phyloP scores from a whole-genome alignment of 2,888 invertebrate genomes.

The Mamestra brassicae region DNA sequence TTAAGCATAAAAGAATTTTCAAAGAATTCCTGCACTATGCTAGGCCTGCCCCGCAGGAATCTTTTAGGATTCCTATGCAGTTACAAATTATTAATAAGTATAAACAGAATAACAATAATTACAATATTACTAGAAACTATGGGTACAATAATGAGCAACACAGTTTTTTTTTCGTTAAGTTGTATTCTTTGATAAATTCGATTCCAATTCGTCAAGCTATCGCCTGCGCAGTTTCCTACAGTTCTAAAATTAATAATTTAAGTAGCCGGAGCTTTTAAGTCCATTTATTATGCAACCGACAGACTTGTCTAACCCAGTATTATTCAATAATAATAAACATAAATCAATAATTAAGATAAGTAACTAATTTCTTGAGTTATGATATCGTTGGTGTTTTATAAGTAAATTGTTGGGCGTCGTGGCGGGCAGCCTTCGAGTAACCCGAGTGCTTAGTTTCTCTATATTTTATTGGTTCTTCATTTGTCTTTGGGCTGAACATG shows the following conservation, averaged over 20 bases:
- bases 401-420: constrained; percentile 21
- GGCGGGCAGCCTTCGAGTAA: not conserved
- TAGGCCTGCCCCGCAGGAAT: too few species aligned
- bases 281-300: constrained; percentile 46
- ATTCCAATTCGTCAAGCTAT: not conserved
- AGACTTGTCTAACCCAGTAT: constrained; percentile 44
- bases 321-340: constrained; percentile 58
- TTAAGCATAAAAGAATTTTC: too few species aligned
- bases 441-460: not conserved
- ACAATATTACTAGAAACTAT: too few species aligned
- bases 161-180: too few species aligned
- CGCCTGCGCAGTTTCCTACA: constrained; percentile 15
- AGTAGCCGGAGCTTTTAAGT: constrained; percentile 21
- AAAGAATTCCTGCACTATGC: too few species aligned
- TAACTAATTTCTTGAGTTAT: constrained; percentile 58
- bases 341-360: constrained; percentile 63
- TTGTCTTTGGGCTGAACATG: not conserved
- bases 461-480: constrained; percentile 1
- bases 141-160: too few species aligned
- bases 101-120: too few species aligned
- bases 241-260: constrained; percentile 20
- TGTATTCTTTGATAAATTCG: not conserved
- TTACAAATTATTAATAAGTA: too few species aligned
- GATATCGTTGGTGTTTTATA: constrained; percentile 45
- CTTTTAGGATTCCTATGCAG: too few species aligned